Conservation (phyloP, 1,140 invertebrate species). For the Drosophila azteca region DNA sequence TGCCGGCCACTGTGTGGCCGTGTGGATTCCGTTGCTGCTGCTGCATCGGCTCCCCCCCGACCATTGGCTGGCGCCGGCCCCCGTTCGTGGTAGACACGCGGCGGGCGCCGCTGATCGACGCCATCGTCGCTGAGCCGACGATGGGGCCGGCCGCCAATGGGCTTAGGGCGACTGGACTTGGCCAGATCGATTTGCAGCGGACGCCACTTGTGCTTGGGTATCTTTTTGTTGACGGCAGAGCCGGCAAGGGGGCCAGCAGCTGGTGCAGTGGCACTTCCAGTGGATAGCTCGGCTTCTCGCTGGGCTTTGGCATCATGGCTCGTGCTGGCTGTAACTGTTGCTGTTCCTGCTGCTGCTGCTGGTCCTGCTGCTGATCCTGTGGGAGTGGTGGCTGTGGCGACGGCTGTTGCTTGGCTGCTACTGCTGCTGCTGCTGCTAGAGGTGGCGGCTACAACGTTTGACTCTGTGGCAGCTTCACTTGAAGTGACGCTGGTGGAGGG, state of each 20-base stretch:
- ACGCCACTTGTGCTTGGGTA: conserved; percentile 90
- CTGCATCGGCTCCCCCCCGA: conserved; percentile 9
- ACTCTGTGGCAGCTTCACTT: conserved; percentile 55
- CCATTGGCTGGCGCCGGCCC: conserved; percentile 17
- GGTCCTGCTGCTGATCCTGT: conserved; percentile 18
- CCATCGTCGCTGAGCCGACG: conserved; percentile 64
- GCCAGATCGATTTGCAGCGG: conserved; percentile 89
- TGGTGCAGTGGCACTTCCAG: conserved; percentile 60
- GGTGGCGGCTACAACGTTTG: conserved; percentile 25
- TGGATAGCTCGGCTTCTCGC: conserved; percentile 65
- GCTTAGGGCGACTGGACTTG: conserved; percentile 84
- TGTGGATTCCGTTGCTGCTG: conserved; percentile 37
- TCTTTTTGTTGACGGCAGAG: conserved; percentile 83
- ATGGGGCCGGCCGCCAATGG: conserved; percentile 70
- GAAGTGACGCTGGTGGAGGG: conserved; percentile 39
- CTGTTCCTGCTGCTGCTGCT: conserved; percentile 22
- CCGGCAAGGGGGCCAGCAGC: conserved; percentile 62
- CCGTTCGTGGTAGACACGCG: conserved; percentile 62
- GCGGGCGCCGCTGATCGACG: conserved; percentile 61
- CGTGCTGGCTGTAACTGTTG: conserved; percentile 58
- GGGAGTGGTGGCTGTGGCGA: conserved; percentile 18
- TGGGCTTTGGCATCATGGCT: conserved; percentile 75
- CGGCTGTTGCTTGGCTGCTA: conserved; percentile 23
- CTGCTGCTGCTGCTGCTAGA: conserved; percentile 17
- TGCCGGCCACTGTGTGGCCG: conserved; percentile 58